Conservation (phyloP, 2,888 invertebrate genomes). For the Acleris cristana region DNA sequence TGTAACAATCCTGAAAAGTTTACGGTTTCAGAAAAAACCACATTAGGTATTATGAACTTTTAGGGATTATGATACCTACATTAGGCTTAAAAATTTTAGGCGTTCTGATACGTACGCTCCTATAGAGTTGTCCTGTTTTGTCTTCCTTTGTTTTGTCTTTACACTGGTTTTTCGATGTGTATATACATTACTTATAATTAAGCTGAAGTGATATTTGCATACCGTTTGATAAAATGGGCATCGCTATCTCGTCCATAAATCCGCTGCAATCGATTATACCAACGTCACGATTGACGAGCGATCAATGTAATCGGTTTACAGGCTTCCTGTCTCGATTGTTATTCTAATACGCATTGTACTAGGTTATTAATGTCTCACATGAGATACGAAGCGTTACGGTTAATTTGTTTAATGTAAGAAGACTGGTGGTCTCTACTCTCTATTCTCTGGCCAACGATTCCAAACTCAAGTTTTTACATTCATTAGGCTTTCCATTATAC, state of each 20-base stretch:
- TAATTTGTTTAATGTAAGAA: slow-evolving; percentile 64
- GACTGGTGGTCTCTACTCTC: slow-evolving; percentile 52
- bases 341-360: slow-evolving; percentile 74
- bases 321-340: slow-evolving; percentile 75
- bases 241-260: slow-evolving; percentile 72
- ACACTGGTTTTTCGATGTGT: too few relatives aligned
- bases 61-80: too few relatives aligned
- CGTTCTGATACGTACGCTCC: too few relatives aligned
- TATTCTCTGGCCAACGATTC: slow-evolving; percentile 52
- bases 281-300: slow-evolving; percentile 73
- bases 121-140: too few relatives aligned
- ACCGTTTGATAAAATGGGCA: slow-evolving; percentile 62
- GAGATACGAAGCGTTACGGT: slow-evolving; percentile 58
- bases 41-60: too few relatives aligned
- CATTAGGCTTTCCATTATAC: slow-evolving; percentile 66
- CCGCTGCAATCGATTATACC: slow-evolving; percentile 70
- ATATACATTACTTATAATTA: slow-evolving; percentile 10
- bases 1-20: too few relatives aligned
- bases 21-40: too few relatives aligned
- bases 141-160: too few relatives aligned
- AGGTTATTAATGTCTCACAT: slow-evolving; percentile 73
- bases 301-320: slow-evolving; percentile 80
- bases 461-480: slow-evolving; percentile 62
- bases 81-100: too few relatives aligned
- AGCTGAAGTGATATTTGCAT: slow-evolving; percentile 36